These are phyloP conservation scores for Cariama cristata DNA, from an alignment of 2,113 vertebrate genomes.

Conservation along the genomic window DNA sequence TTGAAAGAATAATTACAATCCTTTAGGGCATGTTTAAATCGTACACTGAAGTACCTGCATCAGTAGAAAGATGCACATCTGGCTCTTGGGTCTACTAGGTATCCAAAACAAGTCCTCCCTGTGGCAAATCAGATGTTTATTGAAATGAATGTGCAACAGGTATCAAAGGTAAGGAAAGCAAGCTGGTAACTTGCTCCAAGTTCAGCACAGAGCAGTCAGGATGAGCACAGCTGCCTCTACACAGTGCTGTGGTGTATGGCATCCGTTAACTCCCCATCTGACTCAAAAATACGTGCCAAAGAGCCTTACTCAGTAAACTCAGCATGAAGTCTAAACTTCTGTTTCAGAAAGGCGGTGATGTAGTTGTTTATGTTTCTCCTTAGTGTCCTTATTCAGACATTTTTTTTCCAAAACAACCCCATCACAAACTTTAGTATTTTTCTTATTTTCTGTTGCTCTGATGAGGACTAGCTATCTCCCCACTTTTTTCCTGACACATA, in stretches of 20 bases:
- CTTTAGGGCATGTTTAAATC: neutral
- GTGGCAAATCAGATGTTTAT: neutral
- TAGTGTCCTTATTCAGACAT: neutral
- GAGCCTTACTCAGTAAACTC: neutral
- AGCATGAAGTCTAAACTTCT: neutral
- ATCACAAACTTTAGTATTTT: neutral
- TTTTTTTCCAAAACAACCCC: neutral
- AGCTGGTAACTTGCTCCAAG: neutral
- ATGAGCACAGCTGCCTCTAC: neutral
- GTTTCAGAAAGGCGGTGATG: neutral
- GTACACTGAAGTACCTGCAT: neutral
- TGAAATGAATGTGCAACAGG: neutral
- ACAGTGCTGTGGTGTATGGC: neutral
- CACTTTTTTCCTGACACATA: neutral
- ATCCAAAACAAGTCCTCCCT: neutral
- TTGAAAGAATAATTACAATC: rapidly evolving
- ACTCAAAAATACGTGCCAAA: neutral
- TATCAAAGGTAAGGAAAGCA: neutral
- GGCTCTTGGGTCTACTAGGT: neutral
- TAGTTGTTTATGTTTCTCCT: neutral
- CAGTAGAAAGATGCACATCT: neutral
- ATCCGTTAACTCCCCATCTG: neutral
- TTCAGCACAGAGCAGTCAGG: neutral
- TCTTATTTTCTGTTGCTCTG: neutral
- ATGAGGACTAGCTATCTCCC: neutral